Percentiles rank a stretch among this genome's conserved stretches.
These are phyloP conservation scores for Helogale parvula DNA, from an alignment of 2,113 vertebrate genomes.

Conservation along the genomic window DNA sequence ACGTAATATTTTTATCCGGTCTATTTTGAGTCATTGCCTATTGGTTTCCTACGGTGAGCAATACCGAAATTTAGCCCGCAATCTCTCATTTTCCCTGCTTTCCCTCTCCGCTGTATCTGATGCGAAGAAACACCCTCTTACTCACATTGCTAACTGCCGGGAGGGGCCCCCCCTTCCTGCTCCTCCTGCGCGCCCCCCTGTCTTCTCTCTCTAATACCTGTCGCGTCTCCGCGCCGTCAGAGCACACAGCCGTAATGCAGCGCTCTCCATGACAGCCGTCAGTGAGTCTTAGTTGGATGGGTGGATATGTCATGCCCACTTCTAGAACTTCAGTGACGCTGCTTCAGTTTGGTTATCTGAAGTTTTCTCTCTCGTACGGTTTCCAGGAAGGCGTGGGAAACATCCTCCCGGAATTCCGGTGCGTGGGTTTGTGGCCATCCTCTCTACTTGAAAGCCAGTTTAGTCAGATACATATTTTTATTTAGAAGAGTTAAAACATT, in stretches of 20 bases:
- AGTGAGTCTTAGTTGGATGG: neutral
- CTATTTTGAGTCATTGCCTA: neutral
- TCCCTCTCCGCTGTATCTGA: neutral
- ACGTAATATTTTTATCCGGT: neutral
- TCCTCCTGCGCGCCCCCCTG: neutral
- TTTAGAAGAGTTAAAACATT: neutral
- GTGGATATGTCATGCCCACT: neutral
- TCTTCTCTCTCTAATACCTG: neutral
- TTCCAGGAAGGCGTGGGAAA: neutral
- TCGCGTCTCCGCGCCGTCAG: too few relatives aligned
- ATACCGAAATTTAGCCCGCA: neutral
- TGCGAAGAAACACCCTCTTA: neutral
- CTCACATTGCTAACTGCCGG: neutral
- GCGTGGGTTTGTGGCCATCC: neutral
- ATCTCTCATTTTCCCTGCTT: neutral
- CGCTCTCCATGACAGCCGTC: neutral
- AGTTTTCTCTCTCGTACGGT: neutral
- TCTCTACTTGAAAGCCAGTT: neutral
- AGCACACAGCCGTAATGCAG: neutral
- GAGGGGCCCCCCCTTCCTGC: neutral
- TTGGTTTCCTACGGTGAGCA: neutral
- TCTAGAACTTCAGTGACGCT: neutral
- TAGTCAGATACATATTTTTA: neutral
- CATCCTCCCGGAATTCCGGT: neutral
- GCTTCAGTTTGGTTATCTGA: neutral